Conservation (phyloP, 1,140 invertebrate genomes). For the Lepidurus arcticus region DNA sequence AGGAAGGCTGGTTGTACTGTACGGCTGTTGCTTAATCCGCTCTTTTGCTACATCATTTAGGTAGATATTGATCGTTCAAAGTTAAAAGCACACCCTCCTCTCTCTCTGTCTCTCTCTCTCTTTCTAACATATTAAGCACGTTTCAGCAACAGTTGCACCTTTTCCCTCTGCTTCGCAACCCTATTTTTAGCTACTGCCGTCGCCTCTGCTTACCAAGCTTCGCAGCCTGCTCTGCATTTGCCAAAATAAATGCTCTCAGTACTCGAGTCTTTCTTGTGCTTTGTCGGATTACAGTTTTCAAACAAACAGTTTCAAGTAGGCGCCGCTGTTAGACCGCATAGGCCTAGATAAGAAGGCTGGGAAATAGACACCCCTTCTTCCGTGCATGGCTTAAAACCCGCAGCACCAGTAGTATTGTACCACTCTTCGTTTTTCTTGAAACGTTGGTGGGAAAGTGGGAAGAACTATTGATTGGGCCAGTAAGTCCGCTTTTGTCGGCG, state of each 20-base stretch:
- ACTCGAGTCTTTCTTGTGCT: background rate
- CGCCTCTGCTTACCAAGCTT: background rate
- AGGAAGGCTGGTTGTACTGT: background rate
- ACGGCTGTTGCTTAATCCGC: background rate
- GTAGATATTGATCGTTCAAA: conserved; percentile 9
- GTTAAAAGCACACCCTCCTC: background rate
- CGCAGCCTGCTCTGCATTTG: background rate
- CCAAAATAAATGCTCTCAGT: background rate
- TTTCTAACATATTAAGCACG: background rate
- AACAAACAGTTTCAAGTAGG: background rate
- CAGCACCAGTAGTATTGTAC: background rate
- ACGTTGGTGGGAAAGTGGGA: background rate
- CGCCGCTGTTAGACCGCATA: background rate
- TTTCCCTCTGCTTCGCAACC: conserved; percentile 12
- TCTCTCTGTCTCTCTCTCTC: background rate
- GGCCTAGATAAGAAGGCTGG: background rate
- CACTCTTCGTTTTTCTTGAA: conserved; percentile 5
- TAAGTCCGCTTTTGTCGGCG: conserved; percentile 20
- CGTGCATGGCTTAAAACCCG: background rate
- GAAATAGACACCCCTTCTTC: background rate
- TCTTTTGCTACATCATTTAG: background rate
- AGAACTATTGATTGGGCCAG: conserved; percentile 18
- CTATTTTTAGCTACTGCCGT: conserved; percentile 1
- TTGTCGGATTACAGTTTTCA: background rate
- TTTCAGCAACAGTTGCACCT: conserved; percentile 21